Conservation (phyloP, 1,140 invertebrate genomes). For the Chlorops oryzae region DNA sequence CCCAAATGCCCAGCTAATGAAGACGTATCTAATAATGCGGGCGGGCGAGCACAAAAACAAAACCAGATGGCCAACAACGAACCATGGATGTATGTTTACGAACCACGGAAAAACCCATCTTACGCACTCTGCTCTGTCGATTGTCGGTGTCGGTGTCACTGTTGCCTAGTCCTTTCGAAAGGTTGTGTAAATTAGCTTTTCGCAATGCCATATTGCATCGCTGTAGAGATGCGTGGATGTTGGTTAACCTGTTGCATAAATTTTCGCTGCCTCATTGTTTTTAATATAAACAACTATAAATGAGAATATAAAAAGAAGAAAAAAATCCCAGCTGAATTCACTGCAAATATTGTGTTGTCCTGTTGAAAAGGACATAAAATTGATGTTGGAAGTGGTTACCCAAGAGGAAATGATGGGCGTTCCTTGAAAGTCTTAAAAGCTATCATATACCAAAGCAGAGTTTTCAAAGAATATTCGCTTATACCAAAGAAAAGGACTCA, state of each 20-base stretch:
- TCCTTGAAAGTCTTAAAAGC: no score
- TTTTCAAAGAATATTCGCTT: no score
- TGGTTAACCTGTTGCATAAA: neutral
- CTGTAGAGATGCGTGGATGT: neutral
- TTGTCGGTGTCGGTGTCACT: neutral
- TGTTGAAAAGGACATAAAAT: no score
- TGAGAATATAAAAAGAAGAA: no score
- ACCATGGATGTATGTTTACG: neutral
- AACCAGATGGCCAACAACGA: neutral
- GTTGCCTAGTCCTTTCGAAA: no score
- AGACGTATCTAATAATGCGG: neutral
- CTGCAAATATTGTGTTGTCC: no score
- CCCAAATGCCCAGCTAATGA: neutral
- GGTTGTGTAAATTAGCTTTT: conserved; percentile 2
- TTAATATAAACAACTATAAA: no score
- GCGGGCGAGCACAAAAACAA: neutral
- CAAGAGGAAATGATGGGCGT: no score
- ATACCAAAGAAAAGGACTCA: no score
- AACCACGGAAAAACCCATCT: neutral
- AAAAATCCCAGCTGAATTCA: no score
- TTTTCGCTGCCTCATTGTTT: conserved; percentile 6
- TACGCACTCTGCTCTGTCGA: neutral
- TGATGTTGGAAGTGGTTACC: no score
- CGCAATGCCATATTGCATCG: neutral
- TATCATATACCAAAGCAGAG: no score